Base-by-base conservation (phyloP, 1,140 invertebrate species). In the Pogonus chalceus region DNA sequence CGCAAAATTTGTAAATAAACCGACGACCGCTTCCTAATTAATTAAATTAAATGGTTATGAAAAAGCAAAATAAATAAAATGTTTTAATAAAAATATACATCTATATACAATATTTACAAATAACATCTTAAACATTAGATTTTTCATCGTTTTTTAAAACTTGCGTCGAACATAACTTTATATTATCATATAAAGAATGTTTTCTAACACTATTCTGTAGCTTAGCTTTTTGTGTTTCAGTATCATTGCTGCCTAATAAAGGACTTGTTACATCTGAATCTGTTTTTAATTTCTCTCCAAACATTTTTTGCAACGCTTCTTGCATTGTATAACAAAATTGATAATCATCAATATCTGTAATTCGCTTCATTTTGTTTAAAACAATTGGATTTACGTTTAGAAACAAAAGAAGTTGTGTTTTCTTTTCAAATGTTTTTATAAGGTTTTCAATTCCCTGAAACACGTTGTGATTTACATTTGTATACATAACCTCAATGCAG, bases 381-480 rank as follows among this genome's bases (percentile, higher is more conserved):
- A 65, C 54, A 9, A 59, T 55, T 2, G 52, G 23, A 12, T 60
- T 58, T 4, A 67, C 49, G 48, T 67, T 66, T 9, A 64, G 46
- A 7, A 68, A 56, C 2, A 62, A 20, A 9, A 67, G 46, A 26
- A 52, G 39, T 10, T 56, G 48, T 9, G 58, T 22, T 21, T 58
- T 60, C 37, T 61, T 58, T 39, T 65, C 62, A 54, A 62, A 65
- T 0, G 54, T 60, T 48, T 59, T 57, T 2, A 62, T 48, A 0
- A 66, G 52, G 10, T 56, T 58, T 54, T 60, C 58, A 12, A 65
- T 49, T 22, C 57, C 59, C 65, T 66, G 50, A 47, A 62, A 63
- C 9, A 43, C 14, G 14, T n/a, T n/a, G n/a, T n/a, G n/a, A 53
- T 21, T 22, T 52, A 53, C 37, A 35, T 52, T n/a, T 35, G 35